These are phyloP conservation scores for Vanessa atalanta DNA, from an alignment of 1,140 invertebrate genomes.

Conservation along the genomic window DNA sequence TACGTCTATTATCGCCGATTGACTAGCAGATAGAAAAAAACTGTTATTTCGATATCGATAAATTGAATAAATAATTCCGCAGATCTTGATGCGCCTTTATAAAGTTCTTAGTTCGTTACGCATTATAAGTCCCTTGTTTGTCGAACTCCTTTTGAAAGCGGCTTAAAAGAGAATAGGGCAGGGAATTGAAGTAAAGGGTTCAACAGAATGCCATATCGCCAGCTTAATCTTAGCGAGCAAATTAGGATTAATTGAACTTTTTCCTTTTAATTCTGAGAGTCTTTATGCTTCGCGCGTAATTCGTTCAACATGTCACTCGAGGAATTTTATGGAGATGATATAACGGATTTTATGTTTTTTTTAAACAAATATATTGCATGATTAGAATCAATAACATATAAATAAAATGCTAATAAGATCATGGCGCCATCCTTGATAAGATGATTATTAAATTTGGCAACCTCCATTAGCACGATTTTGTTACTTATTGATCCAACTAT, in stretches of 20 bases:
- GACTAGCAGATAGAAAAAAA: not conserved
- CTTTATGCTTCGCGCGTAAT: slow-evolving; percentile 67
- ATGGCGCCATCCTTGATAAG: not conserved
- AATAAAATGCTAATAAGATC: slow-evolving; percentile 5
- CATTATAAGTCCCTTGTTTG: slow-evolving; percentile 76
- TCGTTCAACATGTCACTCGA: slow-evolving; percentile 63
- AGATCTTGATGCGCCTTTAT: slow-evolving; percentile 35
- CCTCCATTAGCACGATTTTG: slow-evolving; percentile 20
- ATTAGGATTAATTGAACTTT: slow-evolving; percentile 80
- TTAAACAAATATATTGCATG: not conserved
- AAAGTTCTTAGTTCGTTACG: slow-evolving; percentile 69
- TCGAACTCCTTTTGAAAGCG: slow-evolving; percentile 72
- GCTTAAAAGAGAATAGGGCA: slow-evolving; percentile 69
- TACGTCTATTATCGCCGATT: not conserved
- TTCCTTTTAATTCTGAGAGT: slow-evolving; percentile 67
- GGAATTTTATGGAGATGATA: slow-evolving; percentile 54
- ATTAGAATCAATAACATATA: not conserved
- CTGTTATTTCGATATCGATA: slow-evolving; percentile 27
- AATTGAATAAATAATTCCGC: slow-evolving; percentile 24
- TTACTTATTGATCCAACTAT: slow-evolving; percentile 10
- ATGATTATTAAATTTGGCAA: slow-evolving; percentile 4
- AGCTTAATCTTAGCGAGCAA: slow-evolving; percentile 76
- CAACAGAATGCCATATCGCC: slow-evolving; percentile 72
- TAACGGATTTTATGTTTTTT: slow-evolving; percentile 24
- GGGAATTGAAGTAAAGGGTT: slow-evolving; percentile 71